These are phyloP conservation scores for Pemphigus obesinymphae DNA, from an alignment of 1,140 invertebrate species.

Conservation along the genomic window DNA sequence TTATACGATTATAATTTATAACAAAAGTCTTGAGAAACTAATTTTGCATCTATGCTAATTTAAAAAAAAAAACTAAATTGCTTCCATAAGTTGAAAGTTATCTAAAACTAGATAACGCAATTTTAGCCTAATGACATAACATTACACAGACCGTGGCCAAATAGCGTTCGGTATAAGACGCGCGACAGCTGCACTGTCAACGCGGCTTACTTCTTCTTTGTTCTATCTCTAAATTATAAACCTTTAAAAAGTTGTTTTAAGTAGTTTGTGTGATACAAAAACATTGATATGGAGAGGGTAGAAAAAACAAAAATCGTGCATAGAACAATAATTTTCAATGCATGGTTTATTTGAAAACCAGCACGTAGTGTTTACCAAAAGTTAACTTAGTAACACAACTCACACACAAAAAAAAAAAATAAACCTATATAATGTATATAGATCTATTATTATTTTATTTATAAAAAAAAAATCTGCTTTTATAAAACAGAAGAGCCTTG, in stretches of 20 bases:
- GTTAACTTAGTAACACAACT: not conserved
- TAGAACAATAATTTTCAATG: slow-evolving; percentile 24
- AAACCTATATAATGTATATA: not conserved
- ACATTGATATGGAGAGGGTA: not conserved
- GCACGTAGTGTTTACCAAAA: not conserved
- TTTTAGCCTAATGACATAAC: slow-evolving; percentile 14
- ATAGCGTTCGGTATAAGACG: slow-evolving; percentile 11
- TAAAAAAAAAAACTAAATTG: not conserved
- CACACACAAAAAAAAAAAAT: not conserved
- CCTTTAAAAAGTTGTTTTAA: not conserved
- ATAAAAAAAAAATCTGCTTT: slow-evolving; percentile 14
- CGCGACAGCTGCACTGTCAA: slow-evolving; percentile 22
- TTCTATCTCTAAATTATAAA: not conserved
- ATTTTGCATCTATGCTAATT: slow-evolving; percentile 5
- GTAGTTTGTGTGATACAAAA: not conserved
- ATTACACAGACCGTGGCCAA: not conserved
- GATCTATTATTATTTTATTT: slow-evolving; percentile 23
- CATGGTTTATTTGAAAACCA: not conserved
- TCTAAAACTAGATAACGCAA: slow-evolving; percentile 3
- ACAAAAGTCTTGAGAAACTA: not conserved
- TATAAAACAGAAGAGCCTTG: slow-evolving; percentile 27
- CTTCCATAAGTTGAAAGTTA: not conserved
- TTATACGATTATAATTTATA: not conserved
- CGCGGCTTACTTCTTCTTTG: not conserved
- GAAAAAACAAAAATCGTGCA: slow-evolving; percentile 8